Evolutionary conservation across 2,888 invertebrate genomes (phyloP).

Genomic region (Amphipoea lucens): DNA sequence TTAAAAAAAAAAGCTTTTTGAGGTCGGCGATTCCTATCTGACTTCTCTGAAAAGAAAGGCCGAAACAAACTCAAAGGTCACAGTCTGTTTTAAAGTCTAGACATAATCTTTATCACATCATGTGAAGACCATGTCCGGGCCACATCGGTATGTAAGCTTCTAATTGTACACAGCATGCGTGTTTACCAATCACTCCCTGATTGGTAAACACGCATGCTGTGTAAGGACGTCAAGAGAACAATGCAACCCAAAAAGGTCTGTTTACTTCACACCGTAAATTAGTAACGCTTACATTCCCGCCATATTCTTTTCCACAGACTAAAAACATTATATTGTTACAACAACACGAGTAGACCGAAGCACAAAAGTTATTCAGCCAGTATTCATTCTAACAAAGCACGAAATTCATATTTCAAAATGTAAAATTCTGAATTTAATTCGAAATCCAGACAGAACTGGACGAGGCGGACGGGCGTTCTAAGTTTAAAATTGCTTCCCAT

Average conservation of each 20-base stretch:
- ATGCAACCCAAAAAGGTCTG: neutral
- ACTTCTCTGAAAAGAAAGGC: no score
- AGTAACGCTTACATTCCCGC: neutral
- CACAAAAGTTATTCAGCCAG: constrained; percentile 44
- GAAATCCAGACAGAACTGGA: constrained; percentile 59
- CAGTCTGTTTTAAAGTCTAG: no score
- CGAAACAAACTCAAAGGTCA: no score
- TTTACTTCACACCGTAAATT: neutral
- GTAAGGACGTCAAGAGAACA: neutral
- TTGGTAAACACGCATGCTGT: no score
- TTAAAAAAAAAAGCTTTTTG: no score
- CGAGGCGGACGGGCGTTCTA: constrained; percentile 62
- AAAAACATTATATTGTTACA: constrained; percentile 30
- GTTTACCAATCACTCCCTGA: neutral
- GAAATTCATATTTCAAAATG: constrained; percentile 61
- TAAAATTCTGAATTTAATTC: constrained; percentile 61
- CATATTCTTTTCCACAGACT: constrained; percentile 16
- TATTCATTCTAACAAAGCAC: constrained; percentile 38
- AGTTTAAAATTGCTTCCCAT: constrained; percentile 81
- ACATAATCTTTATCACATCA: no score
- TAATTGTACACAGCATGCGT: neutral
- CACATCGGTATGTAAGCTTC: neutral
- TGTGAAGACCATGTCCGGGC: no score
- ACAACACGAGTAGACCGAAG: constrained; percentile 14
- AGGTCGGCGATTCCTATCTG: no score